These are phyloP conservation scores for Sebastes hubbsi DNA, from an alignment of 2,797 vertebrate genomes.

Conservation along the genomic window DNA sequence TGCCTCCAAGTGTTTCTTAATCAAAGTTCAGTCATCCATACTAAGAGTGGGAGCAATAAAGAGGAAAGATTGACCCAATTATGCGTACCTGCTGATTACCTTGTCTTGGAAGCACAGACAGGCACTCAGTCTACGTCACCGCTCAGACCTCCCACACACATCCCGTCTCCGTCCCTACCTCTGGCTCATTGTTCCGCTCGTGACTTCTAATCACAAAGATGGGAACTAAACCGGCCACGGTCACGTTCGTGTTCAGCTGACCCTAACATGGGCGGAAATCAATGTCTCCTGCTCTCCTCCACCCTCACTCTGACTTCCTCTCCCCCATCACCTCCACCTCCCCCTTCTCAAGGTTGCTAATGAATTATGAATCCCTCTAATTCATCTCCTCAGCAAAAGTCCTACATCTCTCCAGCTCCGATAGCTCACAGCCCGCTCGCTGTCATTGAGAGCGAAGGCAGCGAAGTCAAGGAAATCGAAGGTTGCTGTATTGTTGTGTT, in stretches of 20 bases:
- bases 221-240: slow-evolving; percentile 16
- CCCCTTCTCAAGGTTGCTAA: slow-evolving; percentile 52
- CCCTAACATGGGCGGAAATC: slow-evolving; percentile 45
- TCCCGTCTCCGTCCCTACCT: not conserved
- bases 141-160: slow-evolving; percentile 2
- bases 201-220: slow-evolving; percentile 36
- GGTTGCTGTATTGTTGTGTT: slow-evolving; percentile 28
- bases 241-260: slow-evolving; percentile 37
- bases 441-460: not conserved
- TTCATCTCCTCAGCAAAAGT: slow-evolving; percentile 39
- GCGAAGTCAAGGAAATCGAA: slow-evolving; percentile 25
- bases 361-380: slow-evolving; percentile 57
- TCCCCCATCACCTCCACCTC: slow-evolving; percentile 6
- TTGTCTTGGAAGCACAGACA: slow-evolving; percentile 35
- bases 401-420: slow-evolving; percentile 17
- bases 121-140: slow-evolving; percentile 16
- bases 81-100: slow-evolving; percentile 65
- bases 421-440: not conserved
- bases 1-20: slow-evolving; percentile 51
- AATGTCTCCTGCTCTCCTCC: slow-evolving; percentile 9
- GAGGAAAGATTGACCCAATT: slow-evolving; percentile 62
- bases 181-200: slow-evolving; percentile 16
- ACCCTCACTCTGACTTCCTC: not conserved
- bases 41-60: slow-evolving; percentile 38
- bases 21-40: slow-evolving; percentile 62